A percentile compares a stretch with the other conserved stretches of the same genome.
These are phyloP conservation scores for Drosophila lini DNA, from an alignment of 1,140 invertebrate genomes.

Conservation along the genomic window DNA sequence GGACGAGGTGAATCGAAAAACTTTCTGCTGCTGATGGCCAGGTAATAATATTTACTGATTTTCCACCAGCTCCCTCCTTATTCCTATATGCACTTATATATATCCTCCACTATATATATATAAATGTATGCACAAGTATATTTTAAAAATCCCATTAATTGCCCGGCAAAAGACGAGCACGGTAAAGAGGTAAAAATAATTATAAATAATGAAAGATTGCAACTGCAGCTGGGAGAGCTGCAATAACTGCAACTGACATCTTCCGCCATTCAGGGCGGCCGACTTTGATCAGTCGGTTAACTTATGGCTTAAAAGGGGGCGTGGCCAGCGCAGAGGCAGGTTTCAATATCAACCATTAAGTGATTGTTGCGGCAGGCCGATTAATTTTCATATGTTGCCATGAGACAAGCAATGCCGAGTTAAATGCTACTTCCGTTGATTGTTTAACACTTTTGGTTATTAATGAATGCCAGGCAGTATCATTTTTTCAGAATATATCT, in stretches of 20 bases:
- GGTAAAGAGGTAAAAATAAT: slow-evolving; percentile 47
- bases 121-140: slow-evolving; percentile 8
- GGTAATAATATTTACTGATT: slow-evolving; percentile 75
- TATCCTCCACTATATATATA: not conserved
- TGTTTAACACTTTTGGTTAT: slow-evolving; percentile 14
- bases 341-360: slow-evolving; percentile 24
- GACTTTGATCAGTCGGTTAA: slow-evolving; percentile 41
- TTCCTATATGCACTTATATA: not conserved
- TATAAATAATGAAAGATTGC: slow-evolving; percentile 60
- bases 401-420: slow-evolving; percentile 1
- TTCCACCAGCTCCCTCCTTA: slow-evolving; percentile 8
- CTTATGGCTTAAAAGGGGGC: slow-evolving; percentile 20
- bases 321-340: not conserved
- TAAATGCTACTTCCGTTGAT: slow-evolving; percentile 12
- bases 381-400: slow-evolving; percentile 31
- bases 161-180: slow-evolving; percentile 35
- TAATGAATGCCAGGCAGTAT: not conserved
- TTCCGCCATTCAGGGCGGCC: slow-evolving; percentile 3
- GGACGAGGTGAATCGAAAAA: slow-evolving; percentile 11
- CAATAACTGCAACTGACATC: slow-evolving; percentile 37
- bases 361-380: slow-evolving; percentile 38
- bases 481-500: too few relatives aligned
- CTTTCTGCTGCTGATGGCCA: slow-evolving; percentile 52
- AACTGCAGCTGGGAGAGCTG: slow-evolving; percentile 17
- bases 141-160: slow-evolving; percentile 52